phyloP scores from a whole-genome alignment of 2,113 vertebrate genomes.

The Pogona vitticeps region DNA sequence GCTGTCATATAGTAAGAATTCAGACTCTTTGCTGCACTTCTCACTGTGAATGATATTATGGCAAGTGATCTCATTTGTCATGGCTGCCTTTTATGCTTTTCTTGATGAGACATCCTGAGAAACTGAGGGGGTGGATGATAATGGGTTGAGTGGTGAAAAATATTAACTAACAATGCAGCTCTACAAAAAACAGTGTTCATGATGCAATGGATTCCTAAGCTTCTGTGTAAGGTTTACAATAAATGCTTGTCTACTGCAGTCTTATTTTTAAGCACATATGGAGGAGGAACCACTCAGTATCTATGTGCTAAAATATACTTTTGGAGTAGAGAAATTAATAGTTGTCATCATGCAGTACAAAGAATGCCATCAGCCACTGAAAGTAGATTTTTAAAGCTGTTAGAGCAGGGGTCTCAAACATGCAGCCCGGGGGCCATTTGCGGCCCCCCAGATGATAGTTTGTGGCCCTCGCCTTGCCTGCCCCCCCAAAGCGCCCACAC shows the following conservation, averaged over 20 bases:
- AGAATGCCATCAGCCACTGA: background rate
- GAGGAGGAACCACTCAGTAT: background rate
- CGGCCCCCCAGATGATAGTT: too few relatives aligned
- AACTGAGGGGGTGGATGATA: slow-evolving; percentile 35
- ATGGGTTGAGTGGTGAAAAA: slow-evolving; percentile 43
- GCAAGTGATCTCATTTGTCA: slow-evolving; percentile 15
- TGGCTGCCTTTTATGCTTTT: slow-evolving; percentile 31
- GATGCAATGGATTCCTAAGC: slow-evolving; percentile 33
- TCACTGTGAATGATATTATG: background rate
- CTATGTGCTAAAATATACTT: slow-evolving; percentile 41
- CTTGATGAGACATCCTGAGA: slow-evolving; percentile 19
- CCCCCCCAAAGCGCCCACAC: too few relatives aligned
- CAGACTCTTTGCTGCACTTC: background rate
- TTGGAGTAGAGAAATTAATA: slow-evolving; percentile 33
- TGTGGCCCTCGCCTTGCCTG: too few relatives aligned
- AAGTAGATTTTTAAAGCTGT: background rate
- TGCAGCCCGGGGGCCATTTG: too few relatives aligned
- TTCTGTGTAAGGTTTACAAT: slow-evolving; percentile 31
- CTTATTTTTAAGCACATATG: slow-evolving; percentile 40
- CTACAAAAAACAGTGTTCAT: slow-evolving; percentile 29
- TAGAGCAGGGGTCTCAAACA: too few relatives aligned
- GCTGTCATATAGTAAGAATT: slow-evolving; percentile 31
- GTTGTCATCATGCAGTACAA: slow-evolving; percentile 30
- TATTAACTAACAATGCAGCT: slow-evolving; percentile 21
- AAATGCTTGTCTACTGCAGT: background rate